Percentiles rank a stretch among this genome's conserved stretches.
These are phyloP conservation scores for Agapostemon virescens DNA, from an alignment of 2,888 invertebrate species.

Conservation along the genomic window DNA sequence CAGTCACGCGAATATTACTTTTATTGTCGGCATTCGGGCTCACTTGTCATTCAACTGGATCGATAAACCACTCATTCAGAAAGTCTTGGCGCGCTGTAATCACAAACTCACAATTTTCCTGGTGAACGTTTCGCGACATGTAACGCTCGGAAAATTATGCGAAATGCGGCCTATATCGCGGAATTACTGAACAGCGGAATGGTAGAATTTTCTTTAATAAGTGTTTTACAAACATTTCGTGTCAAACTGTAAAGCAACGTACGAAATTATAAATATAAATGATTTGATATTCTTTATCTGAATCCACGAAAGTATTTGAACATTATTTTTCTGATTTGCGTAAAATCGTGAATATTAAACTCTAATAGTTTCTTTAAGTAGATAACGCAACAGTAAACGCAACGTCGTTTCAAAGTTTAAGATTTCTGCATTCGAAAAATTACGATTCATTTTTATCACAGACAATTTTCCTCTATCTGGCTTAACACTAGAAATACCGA, in stretches of 20 bases:
- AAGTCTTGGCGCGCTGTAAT: slow-evolving; percentile 32
- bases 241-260: neutral
- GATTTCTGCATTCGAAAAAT: too few species aligned
- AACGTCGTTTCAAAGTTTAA: too few species aligned
- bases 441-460: too few species aligned
- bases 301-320: too few species aligned
- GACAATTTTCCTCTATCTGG: too few species aligned
- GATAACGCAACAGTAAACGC: too few species aligned
- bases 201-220: neutral
- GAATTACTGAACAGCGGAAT: neutral
- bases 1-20: slow-evolving; percentile 54
- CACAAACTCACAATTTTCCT: slow-evolving; percentile 17
- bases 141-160: neutral
- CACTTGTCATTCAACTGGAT: slow-evolving; percentile 33
- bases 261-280: neutral
- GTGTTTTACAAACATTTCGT: neutral
- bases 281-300: too few species aligned
- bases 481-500: too few species aligned
- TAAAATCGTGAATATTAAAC: too few species aligned
- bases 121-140: neutral
- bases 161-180: neutral
- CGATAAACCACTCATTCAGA: slow-evolving; percentile 39
- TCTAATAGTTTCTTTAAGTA: too few species aligned
- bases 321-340: too few species aligned
- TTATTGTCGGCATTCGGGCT: slow-evolving; percentile 45